Evolutionary conservation across 53 echinoderm and acorn worm genomes (phyloP), one percentile per base, ranked within the genome.

Genomic region (Holothuria leucospilota): DNA sequence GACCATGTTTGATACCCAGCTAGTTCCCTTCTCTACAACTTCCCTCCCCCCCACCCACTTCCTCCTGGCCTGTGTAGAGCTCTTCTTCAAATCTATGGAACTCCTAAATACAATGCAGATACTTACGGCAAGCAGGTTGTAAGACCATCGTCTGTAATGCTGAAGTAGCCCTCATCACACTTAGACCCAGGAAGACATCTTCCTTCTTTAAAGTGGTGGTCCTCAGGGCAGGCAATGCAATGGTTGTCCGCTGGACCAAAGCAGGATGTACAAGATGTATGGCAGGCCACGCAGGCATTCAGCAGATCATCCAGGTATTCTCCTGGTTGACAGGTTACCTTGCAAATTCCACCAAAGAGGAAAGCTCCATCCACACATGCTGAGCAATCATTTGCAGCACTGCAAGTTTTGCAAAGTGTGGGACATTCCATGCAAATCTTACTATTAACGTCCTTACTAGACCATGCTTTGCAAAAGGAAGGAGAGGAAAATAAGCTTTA

Each of bases 141-240:
- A 12, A 51, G 58, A 23, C 42, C 62, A 51, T 62, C 62, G 14
- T 77, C 69, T 30, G 69, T 62, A 0, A 66, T 51, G 20, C 88
- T 71, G 78, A 91, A 96, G 51, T 68, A 82, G 28, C 89, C 85
- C 13, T 87, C 68, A 6, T 85, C 85, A 69, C 96, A 96, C 6
- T 46, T 5, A 6, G 29, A 59, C 2, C 58, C 69, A 14, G 29
- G 27, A 16, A 93, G 63, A 41, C 96, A 96, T 13, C 24, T 29
- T 39, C 89, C 75, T 18, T 91, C 87, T 72, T 78, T 93, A 39
- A 89, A 87, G 6, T 87, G 85, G 4, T 61, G 25, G 77, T 82
- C 91, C 11, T 59, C 24, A 4, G 51, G 42, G 71, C 96, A 96
- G 6, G 94, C 30, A 29, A 90, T 84, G 85, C 96, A 96, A 20